These are phyloP conservation scores for Xyliphius kryptos DNA, from an alignment of 2,113 vertebrate species.

Conservation along the genomic window DNA sequence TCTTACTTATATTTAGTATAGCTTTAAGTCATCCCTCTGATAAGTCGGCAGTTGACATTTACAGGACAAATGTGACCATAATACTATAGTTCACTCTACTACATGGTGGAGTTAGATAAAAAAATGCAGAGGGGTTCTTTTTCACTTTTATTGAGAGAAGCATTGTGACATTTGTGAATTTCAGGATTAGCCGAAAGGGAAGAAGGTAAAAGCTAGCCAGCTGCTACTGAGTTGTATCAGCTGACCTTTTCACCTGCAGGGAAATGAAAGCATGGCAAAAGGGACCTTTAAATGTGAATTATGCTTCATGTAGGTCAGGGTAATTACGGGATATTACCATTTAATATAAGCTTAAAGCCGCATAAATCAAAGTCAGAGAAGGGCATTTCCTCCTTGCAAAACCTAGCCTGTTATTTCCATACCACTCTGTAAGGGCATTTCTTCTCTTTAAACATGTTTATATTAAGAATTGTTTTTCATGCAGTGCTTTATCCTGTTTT, in stretches of 20 bases:
- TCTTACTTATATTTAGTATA: too few relatives aligned
- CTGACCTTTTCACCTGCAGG: slow-evolving; percentile 34
- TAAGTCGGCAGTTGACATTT: too few relatives aligned
- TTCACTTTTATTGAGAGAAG: too few relatives aligned
- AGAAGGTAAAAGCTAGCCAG: slow-evolving; percentile 7
- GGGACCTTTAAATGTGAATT: slow-evolving; percentile 35
- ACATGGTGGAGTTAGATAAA: too few relatives aligned
- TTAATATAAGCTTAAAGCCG: slow-evolving; percentile 37
- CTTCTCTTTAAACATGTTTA: too few relatives aligned
- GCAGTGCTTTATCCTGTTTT: too few relatives aligned
- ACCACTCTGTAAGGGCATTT: too few relatives aligned
- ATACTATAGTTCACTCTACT: too few relatives aligned
- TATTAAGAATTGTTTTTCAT: too few relatives aligned
- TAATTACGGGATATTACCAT: slow-evolving; percentile 39
- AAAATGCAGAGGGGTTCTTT: too few relatives aligned
- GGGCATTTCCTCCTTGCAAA: slow-evolving; percentile 27
- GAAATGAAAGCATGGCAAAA: slow-evolving; percentile 23
- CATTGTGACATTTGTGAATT: slow-evolving; percentile 33
- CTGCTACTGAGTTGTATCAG: background rate
- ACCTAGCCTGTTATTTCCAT: slow-evolving; percentile 13
- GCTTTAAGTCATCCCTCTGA: too few relatives aligned
- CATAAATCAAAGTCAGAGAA: slow-evolving; percentile 36
- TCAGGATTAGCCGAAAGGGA: slow-evolving; percentile 20
- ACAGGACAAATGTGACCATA: too few relatives aligned
- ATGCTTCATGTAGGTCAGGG: slow-evolving; percentile 39